Percentiles rank a stretch among this genome's conserved stretches.
phyloP scores from a whole-genome alignment of 2,113 vertebrate species.

The Hepsetus odoe region DNA sequence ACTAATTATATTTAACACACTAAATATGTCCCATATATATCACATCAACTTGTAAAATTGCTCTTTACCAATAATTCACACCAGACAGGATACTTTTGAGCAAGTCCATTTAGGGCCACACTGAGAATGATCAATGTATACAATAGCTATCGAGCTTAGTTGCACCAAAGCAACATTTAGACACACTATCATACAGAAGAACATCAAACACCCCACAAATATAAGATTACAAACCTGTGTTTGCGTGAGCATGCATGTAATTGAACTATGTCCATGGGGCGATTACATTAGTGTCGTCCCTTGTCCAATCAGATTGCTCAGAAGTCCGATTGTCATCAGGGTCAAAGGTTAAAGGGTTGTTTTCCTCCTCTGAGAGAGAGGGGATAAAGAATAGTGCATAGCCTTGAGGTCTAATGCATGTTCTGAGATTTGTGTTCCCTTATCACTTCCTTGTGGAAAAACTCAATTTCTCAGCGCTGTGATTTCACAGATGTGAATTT shows the following conservation, averaged over 20 bases:
- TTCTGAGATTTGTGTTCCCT: conserved; percentile 6
- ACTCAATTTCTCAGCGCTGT: too few species aligned
- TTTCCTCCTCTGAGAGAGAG: not conserved
- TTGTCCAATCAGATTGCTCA: not conserved
- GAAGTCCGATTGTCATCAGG: conserved; percentile 27
- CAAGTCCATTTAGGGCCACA: too few species aligned
- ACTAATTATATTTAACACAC: too few species aligned
- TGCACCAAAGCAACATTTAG: not conserved
- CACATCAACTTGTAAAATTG: too few species aligned
- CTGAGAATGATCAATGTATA: too few species aligned
- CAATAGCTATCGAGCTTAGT: not conserved
- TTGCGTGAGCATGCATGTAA: not conserved
- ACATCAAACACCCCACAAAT: not conserved
- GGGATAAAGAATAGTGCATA: conserved; percentile 18
- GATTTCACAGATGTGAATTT: too few species aligned
- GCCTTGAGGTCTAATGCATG: not conserved
- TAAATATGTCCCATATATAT: too few species aligned
- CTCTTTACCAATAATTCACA: too few species aligned
- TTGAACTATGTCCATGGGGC: conserved; percentile 13
- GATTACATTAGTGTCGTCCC: conserved; percentile 24
- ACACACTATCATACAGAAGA: not conserved
- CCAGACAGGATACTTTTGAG: too few species aligned
- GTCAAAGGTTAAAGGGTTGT: conserved; percentile 44
- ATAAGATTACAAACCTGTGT: not conserved
- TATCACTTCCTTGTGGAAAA: conserved; percentile 22